Base-by-base conservation (phyloP, 2,888 invertebrate species). In the Pogonocherus hispidulus region DNA sequence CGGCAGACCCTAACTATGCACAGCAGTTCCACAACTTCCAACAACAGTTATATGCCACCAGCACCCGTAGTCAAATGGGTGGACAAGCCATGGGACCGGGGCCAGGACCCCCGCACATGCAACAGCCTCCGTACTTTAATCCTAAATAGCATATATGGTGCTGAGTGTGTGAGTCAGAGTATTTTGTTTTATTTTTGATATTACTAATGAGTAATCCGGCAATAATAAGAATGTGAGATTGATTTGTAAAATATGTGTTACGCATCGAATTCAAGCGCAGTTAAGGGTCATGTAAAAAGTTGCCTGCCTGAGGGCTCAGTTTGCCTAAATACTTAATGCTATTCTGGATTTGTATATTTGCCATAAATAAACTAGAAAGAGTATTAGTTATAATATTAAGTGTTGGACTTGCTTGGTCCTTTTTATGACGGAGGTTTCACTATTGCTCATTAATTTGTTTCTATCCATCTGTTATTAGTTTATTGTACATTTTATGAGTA, bases 11-110 rank as follows among this genome's bases (percentile, higher is more conserved):
- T 11, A 95, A 94, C 84, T 97, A 97, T 87, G 96, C 96, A 81
- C 95, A 95, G 86, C 96, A 96, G 89, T 97, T 94, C 88, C 96
- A 96, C 86, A 95, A 96, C 87, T 97, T 97, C 88, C 97, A 97
- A 84, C 97, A 97, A 85, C 96, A 96, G 86, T 87, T 97, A 77
- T 97, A 97, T 86, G 96, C 97, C 71, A 97, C 96, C 55, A 91
- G 91, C 74, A 92, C 93, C 44, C 88, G 93, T 76, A 90, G 89
- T 83, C 90, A 90, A 78, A 86, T 86, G 83, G 86, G 85, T 67
- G 85, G 84, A 65, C 85, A 84, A 74, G 79, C 81, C 32, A 85
- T 85, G 83, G 85, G 85, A 4, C 84, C 84, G 27, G 88, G 87
- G 54, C 87, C 87, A 22, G 88, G 87, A 56, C 87, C 87, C 19